These are phyloP conservation scores for Drosophila macrospina DNA, from an alignment of 2,888 invertebrate species.

Conservation along the genomic window DNA sequence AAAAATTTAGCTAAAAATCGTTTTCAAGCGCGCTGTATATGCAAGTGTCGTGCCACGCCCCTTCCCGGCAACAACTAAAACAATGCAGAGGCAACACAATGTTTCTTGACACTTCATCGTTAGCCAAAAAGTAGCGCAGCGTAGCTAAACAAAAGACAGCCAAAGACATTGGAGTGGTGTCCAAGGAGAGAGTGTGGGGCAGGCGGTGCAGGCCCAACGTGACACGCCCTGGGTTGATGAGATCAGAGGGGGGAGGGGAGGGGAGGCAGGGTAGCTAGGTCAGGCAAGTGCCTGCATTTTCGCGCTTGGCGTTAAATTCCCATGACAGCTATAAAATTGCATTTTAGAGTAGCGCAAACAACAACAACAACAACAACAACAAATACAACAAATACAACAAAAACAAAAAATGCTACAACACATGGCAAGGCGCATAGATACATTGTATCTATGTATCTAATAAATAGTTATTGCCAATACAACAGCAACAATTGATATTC, in stretches of 20 bases:
- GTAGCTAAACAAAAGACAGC: conserved; percentile 71
- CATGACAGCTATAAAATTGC: conserved; percentile 85
- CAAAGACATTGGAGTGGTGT: conserved; percentile 12
- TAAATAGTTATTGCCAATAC: conserved; percentile 80
- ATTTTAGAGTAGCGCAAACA: conserved; percentile 77
- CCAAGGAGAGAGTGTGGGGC: conserved; percentile 11
- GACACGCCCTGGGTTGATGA: conserved; percentile 54
- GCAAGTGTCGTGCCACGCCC: conserved; percentile 58
- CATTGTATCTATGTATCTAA: conserved; percentile 77
- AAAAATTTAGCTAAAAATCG: conserved; percentile 44
- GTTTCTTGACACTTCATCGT: conserved; percentile 83
- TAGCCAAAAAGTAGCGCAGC: conserved; percentile 78
- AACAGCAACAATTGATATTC: conserved; percentile 77
- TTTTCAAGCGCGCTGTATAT: conserved; percentile 46
- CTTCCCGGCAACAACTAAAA: conserved; percentile 27
- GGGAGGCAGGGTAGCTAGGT: background rate
- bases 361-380: conserved; percentile 26
- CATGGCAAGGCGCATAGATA: conserved; percentile 46
- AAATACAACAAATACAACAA: conserved; percentile 4
- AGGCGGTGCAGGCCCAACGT: conserved; percentile 66
- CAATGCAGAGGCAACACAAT: conserved; percentile 63
- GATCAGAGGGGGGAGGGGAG: background rate
- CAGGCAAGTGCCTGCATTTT: conserved; percentile 64
- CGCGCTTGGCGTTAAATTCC: conserved; percentile 82
- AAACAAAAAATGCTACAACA: conserved; percentile 28